Evolutionary conservation across 2,113 vertebrate genomes (phyloP), one percentile per base, ranked within the genome.

Genomic region (Ptychochromis oligacanthus): DNA sequence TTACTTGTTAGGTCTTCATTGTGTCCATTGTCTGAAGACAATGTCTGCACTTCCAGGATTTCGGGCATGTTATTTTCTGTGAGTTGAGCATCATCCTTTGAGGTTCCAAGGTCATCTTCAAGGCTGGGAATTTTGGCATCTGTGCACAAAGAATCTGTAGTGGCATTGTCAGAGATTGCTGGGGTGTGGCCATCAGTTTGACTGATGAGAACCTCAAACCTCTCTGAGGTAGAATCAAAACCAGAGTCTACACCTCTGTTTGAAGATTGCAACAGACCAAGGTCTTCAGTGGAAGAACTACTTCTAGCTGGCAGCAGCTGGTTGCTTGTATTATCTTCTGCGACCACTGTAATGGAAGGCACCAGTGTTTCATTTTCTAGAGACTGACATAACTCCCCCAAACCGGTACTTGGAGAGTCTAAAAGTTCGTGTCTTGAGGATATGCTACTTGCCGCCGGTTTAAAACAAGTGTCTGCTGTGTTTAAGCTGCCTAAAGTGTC

Each of bases 91-190:
- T 31, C 36, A 1, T 75, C 75, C 4, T 91, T 92, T 74, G 91
- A 91, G 90, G 79, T 81, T 86, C 36, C 78, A 22, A 85, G 62
- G 79, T 93, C 75, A 56, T 92, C 92, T 81, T 91, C 92, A 87
- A 89, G 20, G 55, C 93, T 92, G 15, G 90, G 87, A 75, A 92
- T 93, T 94, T 96, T 96, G 95, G 96, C 95, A 95, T 95, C 92
- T 46, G 70, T 91, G 56, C 94, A 94, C 10, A 93, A 87, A 13
- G 88, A 89, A 80, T 95, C 95, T 79, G 14, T 64, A 12, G 82
- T 88, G 88, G 91, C 84, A 87, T 88, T 83, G 88, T 87, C 84
- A 86, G 89, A 76, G 20, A 90, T 83, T 2, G 54, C 78, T 28
- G 38, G 26, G 34, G 81, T 89, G 67, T 91, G 92, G 91, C 67